phyloP scores from a whole-genome alignment of 2,113 vertebrate species.

The Thunnus thynnus region DNA sequence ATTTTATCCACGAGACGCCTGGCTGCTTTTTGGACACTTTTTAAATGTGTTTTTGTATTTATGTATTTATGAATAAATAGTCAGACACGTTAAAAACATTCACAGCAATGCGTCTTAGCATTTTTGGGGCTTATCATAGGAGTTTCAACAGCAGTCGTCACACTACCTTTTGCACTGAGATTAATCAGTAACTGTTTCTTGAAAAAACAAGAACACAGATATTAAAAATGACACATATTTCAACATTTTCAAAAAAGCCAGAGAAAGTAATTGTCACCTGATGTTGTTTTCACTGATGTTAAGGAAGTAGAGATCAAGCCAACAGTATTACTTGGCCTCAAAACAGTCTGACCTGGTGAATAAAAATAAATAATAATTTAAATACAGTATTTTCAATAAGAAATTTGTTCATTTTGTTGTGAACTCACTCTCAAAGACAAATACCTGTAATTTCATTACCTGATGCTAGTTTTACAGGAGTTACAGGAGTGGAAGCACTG shows the following conservation, averaged over 20 bases:
- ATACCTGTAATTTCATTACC: too few species aligned
- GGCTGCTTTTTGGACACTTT: too few species aligned
- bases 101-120: neutral
- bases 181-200: neutral
- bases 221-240: neutral
- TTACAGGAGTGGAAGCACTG: too few species aligned
- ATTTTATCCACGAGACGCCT: too few species aligned
- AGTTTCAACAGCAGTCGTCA: neutral
- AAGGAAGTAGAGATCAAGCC: neutral
- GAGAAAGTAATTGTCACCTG: neutral
- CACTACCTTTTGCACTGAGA: neutral
- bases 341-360: neutral
- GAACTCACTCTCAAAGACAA: too few species aligned
- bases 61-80: too few species aligned
- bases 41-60: too few species aligned
- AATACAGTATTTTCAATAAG: too few species aligned
- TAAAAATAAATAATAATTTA: neutral
- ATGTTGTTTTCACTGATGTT: neutral
- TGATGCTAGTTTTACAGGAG: too few species aligned
- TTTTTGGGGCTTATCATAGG: neutral
- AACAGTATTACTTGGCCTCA: fast-evolving
- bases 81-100: too few species aligned
- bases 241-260: neutral
- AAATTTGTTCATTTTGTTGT: too few species aligned
- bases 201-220: too few species aligned